A percentile compares a stretch with the other conserved stretches of the same genome.
These are phyloP conservation scores for Neodon shergylaensis DNA, from an alignment of 2,113 vertebrate genomes.

Conservation along the genomic window DNA sequence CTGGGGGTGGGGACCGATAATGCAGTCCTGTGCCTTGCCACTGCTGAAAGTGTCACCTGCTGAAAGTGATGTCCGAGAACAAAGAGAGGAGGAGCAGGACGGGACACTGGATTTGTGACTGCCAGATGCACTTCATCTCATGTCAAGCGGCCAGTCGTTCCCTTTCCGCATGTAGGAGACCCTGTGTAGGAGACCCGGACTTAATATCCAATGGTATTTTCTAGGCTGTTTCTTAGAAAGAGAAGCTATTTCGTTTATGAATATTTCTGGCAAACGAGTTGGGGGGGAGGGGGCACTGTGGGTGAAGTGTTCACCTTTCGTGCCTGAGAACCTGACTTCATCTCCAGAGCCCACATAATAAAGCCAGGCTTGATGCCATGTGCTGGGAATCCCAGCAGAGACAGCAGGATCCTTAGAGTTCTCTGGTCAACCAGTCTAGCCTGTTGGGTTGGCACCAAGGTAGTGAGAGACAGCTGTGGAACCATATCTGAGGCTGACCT, in stretches of 20 bases:
- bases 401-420: background rate
- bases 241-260: background rate
- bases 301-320: background rate
- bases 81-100: background rate
- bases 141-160: background rate
- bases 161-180: background rate
- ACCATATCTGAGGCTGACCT: background rate
- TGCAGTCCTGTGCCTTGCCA: background rate
- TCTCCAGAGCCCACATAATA: background rate
- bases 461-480: background rate
- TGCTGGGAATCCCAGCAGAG: background rate
- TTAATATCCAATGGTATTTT: background rate
- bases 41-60: background rate
- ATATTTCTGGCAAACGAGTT: background rate
- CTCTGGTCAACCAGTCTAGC: background rate
- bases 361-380: background rate
- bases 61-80: background rate
- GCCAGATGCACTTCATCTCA: background rate
- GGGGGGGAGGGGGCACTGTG: too few relatives aligned
- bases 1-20: background rate
- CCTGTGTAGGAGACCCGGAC: background rate
- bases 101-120: rapidly evolving
- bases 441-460: background rate
- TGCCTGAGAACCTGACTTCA: background rate
- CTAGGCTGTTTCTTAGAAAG: background rate